Evolutionary conservation across 2,113 vertebrate species (phyloP), one percentile per base, ranked within the genome.

Genomic region (Cepphus grylle): DNA sequence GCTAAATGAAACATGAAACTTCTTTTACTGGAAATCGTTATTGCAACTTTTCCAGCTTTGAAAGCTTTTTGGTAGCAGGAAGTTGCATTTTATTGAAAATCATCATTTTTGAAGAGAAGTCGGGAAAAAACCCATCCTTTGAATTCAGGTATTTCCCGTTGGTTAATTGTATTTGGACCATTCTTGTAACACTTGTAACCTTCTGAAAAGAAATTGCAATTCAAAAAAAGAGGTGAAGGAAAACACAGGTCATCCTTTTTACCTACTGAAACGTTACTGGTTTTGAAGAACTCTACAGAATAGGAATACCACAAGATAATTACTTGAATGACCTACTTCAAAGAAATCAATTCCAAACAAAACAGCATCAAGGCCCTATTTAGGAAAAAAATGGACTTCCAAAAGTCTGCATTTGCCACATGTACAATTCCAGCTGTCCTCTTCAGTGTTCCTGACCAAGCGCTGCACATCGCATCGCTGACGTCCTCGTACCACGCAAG

Each of bases 391-490:
- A 65, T 3, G 19, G n/a, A 65, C 52, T 79, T 84, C 49, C 22
- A 79, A 65, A n/a, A 8, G 16, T 53, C 62, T 94, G 36, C 23
- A 58, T 73, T 61, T 95, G 43, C 19, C 59, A 72, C 36, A 21
- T 13, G 43, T n/a, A 42, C 15, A 80, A 58, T 55, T 86, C 45
- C 34, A 91, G 36, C 18, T 67, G 77, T n/a, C 5, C 43, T 65
- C 40, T 55, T 80, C 36, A 36, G 21, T 16, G 14, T 17, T 81
- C 22, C 74, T 45, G 27, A 65, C 4, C 27, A 65, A 66, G 34
- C 0, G 0, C 19, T 61, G 25, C n/a, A 66, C 14, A 26, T 1
- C 30, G 15, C 27, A 38, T 18, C 2, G 3, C 36, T 56, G 32
- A 40, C 1, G 2, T 70, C 40, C 53, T 59, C 11, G 2, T 7